Conservation (phyloP, 2,888 invertebrate genomes). For the Heliothis peltigera region DNA sequence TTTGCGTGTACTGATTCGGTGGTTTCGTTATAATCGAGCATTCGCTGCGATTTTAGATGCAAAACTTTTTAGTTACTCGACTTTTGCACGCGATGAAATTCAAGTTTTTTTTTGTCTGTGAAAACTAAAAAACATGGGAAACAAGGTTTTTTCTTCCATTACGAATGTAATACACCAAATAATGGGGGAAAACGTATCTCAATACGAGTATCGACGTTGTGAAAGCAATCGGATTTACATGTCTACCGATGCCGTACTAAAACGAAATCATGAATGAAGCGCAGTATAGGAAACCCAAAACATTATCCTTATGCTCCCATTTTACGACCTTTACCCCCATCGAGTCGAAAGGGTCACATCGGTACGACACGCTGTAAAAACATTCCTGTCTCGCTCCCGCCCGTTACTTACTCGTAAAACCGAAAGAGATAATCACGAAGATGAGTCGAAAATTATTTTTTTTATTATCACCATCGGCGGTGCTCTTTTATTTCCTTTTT, state of each 20-base stretch:
- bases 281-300: conserved; percentile 89
- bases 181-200: conserved; percentile 78
- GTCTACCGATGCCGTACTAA: conserved; percentile 87
- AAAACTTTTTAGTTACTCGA: conserved; percentile 47
- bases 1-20: conserved; percentile 70
- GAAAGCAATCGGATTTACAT: conserved; percentile 89
- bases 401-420: conserved; percentile 75
- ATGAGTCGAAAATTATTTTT: conserved; percentile 90
- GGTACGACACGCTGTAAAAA: conserved; percentile 87
- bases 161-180: conserved; percentile 84
- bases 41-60: conserved; percentile 62
- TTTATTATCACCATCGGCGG: conserved; percentile 90
- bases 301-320: conserved; percentile 90
- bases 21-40: conserved; percentile 60
- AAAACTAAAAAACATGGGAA: conserved; percentile 34
- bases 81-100: conserved; percentile 34
- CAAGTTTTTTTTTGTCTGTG: conserved; percentile 30
- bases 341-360: conserved; percentile 88
- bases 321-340: conserved; percentile 90
- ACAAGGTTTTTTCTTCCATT: conserved; percentile 74
- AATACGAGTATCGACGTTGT: conserved; percentile 82
- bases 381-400: conserved; percentile 78
- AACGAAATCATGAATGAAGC: conserved; percentile 90
- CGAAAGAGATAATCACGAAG: conserved; percentile 88
- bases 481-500: conserved; percentile 91